These are phyloP conservation scores for Dromaius novaehollandiae DNA, from an alignment of 2,113 vertebrate genomes.

Conservation along the genomic window DNA sequence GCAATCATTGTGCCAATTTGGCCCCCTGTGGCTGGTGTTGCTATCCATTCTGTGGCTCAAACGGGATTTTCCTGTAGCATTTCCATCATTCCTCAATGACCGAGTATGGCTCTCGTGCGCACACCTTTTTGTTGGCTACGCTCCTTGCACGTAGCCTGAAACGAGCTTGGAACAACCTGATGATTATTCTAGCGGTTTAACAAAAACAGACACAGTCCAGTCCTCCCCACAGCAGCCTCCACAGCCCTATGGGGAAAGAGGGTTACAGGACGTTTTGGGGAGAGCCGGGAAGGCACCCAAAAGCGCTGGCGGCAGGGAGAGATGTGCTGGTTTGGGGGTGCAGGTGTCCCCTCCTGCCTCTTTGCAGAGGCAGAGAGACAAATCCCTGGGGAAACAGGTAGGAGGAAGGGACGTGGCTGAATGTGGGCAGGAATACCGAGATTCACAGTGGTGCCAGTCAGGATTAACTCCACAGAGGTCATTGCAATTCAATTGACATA, in stretches of 20 bases:
- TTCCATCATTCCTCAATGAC: not conserved
- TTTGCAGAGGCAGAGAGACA: not conserved
- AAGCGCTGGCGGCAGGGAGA: no score
- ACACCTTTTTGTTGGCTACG: no score
- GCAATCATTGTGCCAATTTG: not conserved
- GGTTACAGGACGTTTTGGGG: rapidly evolving
- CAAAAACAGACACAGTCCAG: no score
- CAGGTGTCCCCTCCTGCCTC: not conserved
- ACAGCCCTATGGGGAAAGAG: not conserved
- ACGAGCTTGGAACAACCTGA: not conserved
- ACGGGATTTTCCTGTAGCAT: not conserved
- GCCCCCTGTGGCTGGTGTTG: not conserved
- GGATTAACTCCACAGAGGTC: not conserved
- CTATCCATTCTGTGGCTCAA: not conserved
- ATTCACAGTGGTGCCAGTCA: not conserved
- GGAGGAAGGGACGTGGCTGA: not conserved
- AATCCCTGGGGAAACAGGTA: not conserved
- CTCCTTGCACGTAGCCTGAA: not conserved
- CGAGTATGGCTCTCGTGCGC: not conserved
- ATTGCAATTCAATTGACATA: not conserved
- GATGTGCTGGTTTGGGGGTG: not conserved
- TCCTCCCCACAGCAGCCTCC: no score
- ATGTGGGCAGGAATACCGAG: not conserved
- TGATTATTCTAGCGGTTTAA: no score
- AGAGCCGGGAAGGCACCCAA: no score